Conservation (phyloP, 1,140 invertebrate genomes). For the Spodoptera litura region DNA sequence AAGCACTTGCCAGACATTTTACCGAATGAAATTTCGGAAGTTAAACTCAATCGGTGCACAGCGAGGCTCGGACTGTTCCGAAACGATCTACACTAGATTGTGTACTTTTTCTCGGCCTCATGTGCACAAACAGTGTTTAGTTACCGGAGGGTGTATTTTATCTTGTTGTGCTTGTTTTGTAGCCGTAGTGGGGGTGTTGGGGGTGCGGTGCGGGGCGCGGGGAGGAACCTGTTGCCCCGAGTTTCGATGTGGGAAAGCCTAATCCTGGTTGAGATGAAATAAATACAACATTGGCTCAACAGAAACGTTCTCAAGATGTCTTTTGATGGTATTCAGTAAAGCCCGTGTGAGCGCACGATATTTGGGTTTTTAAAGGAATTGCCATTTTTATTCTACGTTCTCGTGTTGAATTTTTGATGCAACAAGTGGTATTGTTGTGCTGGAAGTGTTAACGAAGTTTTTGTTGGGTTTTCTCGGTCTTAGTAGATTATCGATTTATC, state of each 20-base stretch:
- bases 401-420: constrained; percentile 36
- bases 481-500: neutral
- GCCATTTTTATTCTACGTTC: constrained; percentile 36
- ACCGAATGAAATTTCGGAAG: constrained; percentile 25
- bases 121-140: constrained; percentile 66
- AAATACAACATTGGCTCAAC: constrained; percentile 68
- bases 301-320: constrained; percentile 59
- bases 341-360: constrained; percentile 23
- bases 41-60: constrained; percentile 21
- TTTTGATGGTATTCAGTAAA: constrained; percentile 52
- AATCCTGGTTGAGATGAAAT: constrained; percentile 75
- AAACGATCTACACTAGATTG: constrained; percentile 39
- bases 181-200: constrained; percentile 40
- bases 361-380: constrained; percentile 46
- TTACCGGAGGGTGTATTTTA: constrained; percentile 58
- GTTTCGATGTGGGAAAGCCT: constrained; percentile 67
- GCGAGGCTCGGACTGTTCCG: constrained; percentile 6
- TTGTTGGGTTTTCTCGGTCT: constrained; percentile 8
- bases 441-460: constrained; percentile 18
- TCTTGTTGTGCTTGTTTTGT: constrained; percentile 69
- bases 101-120: constrained; percentile 60
- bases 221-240: constrained; percentile 71
- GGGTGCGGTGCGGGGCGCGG: constrained; percentile 37
- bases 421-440: constrained; percentile 43
- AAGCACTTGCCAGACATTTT: neutral